Evolutionary conservation across 2,797 vertebrate species (phyloP).

Genomic region (Sebastes flavidus): DNA sequence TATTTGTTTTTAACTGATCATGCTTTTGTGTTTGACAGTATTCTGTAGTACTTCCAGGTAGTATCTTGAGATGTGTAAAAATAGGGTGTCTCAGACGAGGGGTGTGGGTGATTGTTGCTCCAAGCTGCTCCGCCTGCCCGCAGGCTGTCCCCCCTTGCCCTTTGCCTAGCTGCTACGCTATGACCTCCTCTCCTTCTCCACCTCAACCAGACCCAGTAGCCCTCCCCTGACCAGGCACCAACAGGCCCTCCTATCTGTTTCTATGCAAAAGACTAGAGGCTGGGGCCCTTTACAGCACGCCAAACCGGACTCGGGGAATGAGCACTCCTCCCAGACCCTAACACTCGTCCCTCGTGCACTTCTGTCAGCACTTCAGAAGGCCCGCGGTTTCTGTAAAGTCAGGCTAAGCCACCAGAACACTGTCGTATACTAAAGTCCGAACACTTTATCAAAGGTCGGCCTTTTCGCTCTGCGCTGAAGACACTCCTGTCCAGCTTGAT

Average conservation of each 20-base stretch:
- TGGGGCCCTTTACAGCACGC: slow-evolving; percentile 69
- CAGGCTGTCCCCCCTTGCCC: slow-evolving; percentile 73
- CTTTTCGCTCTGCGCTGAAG: slow-evolving; percentile 73
- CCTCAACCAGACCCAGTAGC: slow-evolving; percentile 69
- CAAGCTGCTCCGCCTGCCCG: slow-evolving; percentile 78
- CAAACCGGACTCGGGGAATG: slow-evolving; percentile 66
- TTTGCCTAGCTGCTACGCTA: slow-evolving; percentile 79
- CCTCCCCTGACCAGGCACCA: slow-evolving; percentile 63
- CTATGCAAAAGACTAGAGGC: slow-evolving; percentile 85
- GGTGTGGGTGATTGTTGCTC: slow-evolving; percentile 68
- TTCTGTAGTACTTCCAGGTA: slow-evolving; percentile 82
- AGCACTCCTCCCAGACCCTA: slow-evolving; percentile 57
- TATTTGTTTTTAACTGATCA: slow-evolving; percentile 71
- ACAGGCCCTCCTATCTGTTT: slow-evolving; percentile 79
- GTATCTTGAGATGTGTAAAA: slow-evolving; percentile 70
- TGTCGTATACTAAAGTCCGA: slow-evolving; percentile 55
- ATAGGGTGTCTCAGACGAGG: slow-evolving; percentile 60
- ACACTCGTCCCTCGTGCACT: slow-evolving; percentile 27
- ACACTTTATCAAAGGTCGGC: slow-evolving; percentile 61
- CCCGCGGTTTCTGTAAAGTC: slow-evolving; percentile 51
- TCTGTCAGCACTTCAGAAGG: slow-evolving; percentile 62
- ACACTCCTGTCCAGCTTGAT: slow-evolving; percentile 75
- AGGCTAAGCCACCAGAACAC: slow-evolving; percentile 67
- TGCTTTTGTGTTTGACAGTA: slow-evolving; percentile 78
- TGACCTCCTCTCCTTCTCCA: slow-evolving; percentile 57